Conservation (phyloP, 2,888 invertebrate species). For the Eudasyphora cyanicolor region DNA sequence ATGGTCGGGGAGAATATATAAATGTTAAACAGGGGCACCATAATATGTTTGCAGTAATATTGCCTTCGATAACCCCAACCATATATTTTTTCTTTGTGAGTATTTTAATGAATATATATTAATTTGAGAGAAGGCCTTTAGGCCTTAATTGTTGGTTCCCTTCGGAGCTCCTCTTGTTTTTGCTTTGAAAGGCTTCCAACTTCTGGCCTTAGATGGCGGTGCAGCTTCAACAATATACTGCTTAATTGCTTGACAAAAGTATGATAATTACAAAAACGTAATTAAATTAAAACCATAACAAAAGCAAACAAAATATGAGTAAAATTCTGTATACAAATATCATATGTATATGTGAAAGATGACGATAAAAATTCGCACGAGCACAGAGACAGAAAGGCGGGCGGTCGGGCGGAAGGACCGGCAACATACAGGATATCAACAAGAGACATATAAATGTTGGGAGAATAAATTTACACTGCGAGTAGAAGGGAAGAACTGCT, state of each 20-base stretch:
- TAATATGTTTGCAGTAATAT: too few species aligned
- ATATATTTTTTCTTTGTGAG: too few species aligned
- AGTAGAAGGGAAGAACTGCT: not conserved
- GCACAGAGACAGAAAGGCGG: not conserved
- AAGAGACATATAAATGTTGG: not conserved
- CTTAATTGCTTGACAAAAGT: constrained; percentile 33
- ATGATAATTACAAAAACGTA: constrained; percentile 39
- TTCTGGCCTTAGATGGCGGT: too few species aligned
- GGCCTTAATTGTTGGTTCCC: too few species aligned
- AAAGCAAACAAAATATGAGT: not conserved
- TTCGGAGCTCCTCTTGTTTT: too few species aligned
- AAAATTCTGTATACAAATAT: not conserved
- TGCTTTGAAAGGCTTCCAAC: too few species aligned
- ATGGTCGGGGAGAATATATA: too few species aligned
- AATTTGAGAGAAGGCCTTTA: too few species aligned
- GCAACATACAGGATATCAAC: not conserved
- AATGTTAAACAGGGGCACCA: too few species aligned
- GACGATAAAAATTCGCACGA: not conserved
- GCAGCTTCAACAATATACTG: not conserved
- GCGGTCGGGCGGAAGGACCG: not conserved
- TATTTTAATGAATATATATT: too few species aligned
- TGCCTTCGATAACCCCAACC: too few species aligned
- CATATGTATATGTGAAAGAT: not conserved
- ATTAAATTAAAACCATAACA: constrained; percentile 45
- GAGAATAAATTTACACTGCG: not conserved